Evolutionary conservation across 1,140 invertebrate species (phyloP).

Genomic region (Atta colombica): DNA sequence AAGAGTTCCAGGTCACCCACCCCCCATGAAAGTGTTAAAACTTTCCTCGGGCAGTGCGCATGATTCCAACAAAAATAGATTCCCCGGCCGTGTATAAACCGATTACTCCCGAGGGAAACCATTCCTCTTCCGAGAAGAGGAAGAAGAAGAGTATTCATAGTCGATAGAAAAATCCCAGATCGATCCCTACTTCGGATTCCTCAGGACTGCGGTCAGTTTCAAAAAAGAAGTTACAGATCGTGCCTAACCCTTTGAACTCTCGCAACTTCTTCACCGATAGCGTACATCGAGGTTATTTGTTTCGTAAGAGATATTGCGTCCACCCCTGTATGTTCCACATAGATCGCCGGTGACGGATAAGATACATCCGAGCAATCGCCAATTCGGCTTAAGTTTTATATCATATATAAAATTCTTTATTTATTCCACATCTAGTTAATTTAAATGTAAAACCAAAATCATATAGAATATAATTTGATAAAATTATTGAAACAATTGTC

Average conservation of each 20-base stretch:
- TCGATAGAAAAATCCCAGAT: background rate
- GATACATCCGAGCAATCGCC: background rate
- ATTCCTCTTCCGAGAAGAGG: slow-evolving; percentile 40
- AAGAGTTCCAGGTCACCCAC: slow-evolving; percentile 53
- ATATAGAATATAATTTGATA: background rate
- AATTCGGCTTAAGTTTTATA: background rate
- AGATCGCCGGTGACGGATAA: slow-evolving; percentile 58
- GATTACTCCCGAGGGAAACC: slow-evolving; percentile 55
- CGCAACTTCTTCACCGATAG: slow-evolving; percentile 66
- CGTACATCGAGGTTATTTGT: slow-evolving; percentile 73
- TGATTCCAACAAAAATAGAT: slow-evolving; percentile 59
- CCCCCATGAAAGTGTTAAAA: slow-evolving; percentile 59
- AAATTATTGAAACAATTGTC: background rate
- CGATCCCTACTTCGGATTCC: slow-evolving; percentile 12
- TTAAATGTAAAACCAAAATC: background rate
- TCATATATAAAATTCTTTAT: background rate
- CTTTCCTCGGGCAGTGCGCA: slow-evolving; percentile 45
- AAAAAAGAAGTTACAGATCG: slow-evolving; percentile 57
- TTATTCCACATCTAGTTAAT: background rate
- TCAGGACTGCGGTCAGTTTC: slow-evolving; percentile 3
- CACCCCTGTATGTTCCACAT: slow-evolving; percentile 72
- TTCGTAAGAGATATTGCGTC: slow-evolving; percentile 76
- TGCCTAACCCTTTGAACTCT: slow-evolving; percentile 72
- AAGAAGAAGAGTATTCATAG: background rate
- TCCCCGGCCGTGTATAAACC: slow-evolving; percentile 49